Evolutionary conservation across 2,113 vertebrate species (phyloP).

Genomic region (Megaptera novaeangliae): DNA sequence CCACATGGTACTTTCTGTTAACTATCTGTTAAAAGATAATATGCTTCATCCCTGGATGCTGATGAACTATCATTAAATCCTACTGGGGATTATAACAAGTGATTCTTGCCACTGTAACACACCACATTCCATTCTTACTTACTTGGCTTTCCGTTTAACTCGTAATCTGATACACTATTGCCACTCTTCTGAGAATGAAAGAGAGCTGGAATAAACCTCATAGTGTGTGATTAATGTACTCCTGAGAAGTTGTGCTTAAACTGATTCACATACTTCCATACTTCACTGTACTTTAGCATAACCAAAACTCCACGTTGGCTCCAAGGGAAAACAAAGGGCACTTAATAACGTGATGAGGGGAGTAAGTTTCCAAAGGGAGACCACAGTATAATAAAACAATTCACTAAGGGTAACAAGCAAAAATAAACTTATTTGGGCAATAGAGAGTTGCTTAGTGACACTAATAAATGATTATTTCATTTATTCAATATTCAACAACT

Average conservation of each 20-base stretch:
- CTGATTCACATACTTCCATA: not conserved
- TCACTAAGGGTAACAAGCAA: not conserved
- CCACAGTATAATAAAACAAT: not conserved
- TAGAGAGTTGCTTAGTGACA: not conserved
- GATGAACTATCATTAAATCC: not conserved
- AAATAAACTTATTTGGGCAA: conserved; percentile 18
- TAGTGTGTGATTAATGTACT: not conserved
- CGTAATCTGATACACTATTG: not conserved
- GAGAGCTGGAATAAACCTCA: not conserved
- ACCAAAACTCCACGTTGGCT: not conserved
- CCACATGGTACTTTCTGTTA: not conserved
- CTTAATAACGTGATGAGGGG: not conserved
- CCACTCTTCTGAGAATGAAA: conserved; percentile 7
- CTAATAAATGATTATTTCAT: not conserved
- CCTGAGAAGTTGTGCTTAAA: not conserved
- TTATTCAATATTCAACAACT: not conserved
- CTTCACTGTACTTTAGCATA: not conserved
- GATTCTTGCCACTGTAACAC: not conserved
- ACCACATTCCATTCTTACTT: not conserved
- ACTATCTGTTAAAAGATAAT: not conserved
- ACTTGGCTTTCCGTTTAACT: not conserved
- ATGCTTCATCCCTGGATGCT: not conserved
- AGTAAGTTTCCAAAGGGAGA: not conserved
- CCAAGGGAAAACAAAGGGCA: conserved; percentile 23
- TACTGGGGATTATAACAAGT: not conserved